phyloP scores from a whole-genome alignment of 2,888 invertebrate genomes.

The Platycnemis pennipes region DNA sequence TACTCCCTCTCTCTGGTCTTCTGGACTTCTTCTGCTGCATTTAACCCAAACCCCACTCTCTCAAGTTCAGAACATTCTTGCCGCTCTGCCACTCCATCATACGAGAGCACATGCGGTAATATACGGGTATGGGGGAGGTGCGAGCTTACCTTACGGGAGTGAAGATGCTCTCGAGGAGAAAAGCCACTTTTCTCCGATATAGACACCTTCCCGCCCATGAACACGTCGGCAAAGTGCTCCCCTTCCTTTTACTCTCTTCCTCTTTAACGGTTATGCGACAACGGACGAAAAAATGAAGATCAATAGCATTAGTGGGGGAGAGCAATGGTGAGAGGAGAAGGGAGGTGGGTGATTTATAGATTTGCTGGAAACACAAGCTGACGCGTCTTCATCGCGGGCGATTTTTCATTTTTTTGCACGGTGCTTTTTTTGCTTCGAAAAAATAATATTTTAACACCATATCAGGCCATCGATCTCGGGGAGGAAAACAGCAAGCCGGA shows the following conservation, averaged over 20 bases:
- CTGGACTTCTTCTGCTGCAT: not conserved
- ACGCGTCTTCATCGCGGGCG: conserved; percentile 7
- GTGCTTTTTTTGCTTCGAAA: not conserved
- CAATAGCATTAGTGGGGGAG: not conserved
- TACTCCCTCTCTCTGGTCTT: not conserved
- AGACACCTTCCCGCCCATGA: conserved; percentile 4
- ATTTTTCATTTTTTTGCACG: not conserved
- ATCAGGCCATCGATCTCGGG: not conserved
- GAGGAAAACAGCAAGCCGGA: not conserved
- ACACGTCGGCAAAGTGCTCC: conserved; percentile 24
- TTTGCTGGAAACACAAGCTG: conserved; percentile 39
- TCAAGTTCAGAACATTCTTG: not conserved
- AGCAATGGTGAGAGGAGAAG: not conserved
- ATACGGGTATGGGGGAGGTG: no score
- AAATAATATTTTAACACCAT: not conserved
- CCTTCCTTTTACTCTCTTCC: not conserved
- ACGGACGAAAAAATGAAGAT: not conserved
- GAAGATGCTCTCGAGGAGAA: not conserved
- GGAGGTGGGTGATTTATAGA: conserved; percentile 18
- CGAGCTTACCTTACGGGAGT: not conserved
- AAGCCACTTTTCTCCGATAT: not conserved
- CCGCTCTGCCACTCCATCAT: not conserved
- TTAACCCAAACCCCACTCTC: not conserved
- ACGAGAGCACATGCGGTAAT: not conserved
- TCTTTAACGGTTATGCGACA: conserved; percentile 19